Percentiles rank a stretch among this genome's conserved stretches.
Evolutionary conservation across 1,140 invertebrate genomes (phyloP).

Genomic region (Scaptomyza hsui): DNA sequence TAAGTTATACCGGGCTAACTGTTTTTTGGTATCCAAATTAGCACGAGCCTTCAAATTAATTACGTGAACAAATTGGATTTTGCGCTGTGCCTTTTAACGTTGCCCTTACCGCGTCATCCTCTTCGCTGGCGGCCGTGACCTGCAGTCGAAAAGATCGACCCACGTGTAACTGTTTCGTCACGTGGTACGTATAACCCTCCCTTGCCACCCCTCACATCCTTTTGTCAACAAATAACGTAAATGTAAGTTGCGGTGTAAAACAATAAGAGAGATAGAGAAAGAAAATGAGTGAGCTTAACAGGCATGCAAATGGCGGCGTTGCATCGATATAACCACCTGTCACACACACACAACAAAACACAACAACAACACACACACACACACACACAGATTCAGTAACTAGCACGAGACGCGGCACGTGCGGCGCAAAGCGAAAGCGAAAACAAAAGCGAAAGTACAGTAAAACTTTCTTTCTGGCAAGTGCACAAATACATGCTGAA

Average conservation of each 20-base stretch:
- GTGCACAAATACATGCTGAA: neutral
- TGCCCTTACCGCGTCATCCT: conserved; percentile 3
- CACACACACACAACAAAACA: conserved; percentile 46
- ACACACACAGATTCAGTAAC: conserved; percentile 2
- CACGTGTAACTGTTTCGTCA: conserved; percentile 42
- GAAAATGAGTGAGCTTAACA: conserved; percentile 21
- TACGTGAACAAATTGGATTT: conserved; percentile 34
- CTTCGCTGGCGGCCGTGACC: conserved; percentile 53
- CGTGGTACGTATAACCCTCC: conserved; percentile 41
- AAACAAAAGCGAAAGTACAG: conserved; percentile 37
- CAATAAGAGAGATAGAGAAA: conserved; percentile 31
- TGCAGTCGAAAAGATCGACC: conserved; percentile 59
- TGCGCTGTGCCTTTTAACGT: neutral
- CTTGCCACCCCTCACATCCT: neutral
- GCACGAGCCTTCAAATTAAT: conserved; percentile 43
- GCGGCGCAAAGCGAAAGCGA: conserved; percentile 2
- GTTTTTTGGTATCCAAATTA: conserved; percentile 50
- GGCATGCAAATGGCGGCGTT: conserved; percentile 50
- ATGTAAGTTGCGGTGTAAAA: conserved; percentile 30
- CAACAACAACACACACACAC: conserved; percentile 12
- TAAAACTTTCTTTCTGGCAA: conserved; percentile 12
- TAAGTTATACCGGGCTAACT: conserved; percentile 39
- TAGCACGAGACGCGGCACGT: conserved; percentile 37
- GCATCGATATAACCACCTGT: conserved; percentile 75
- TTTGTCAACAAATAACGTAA: conserved; percentile 22